Conservation (phyloP, 2,113 vertebrate genomes). For the Puntigrus tetrazona region DNA sequence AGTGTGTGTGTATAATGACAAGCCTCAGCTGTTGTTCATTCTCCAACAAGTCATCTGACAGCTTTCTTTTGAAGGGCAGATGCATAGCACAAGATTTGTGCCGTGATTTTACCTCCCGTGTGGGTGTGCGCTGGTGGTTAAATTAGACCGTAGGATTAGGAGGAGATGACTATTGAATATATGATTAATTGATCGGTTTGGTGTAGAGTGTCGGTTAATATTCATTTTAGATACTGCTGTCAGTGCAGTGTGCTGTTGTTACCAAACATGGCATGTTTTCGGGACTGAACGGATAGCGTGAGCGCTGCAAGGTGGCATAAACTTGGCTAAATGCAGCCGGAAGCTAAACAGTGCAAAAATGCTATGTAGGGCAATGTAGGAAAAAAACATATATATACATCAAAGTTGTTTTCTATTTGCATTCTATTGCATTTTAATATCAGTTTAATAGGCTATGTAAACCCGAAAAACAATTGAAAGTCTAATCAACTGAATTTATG, state of each 20-base stretch:
- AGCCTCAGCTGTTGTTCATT: constrained; percentile 51
- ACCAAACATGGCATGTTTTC: constrained; percentile 9
- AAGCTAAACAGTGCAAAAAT: neutral
- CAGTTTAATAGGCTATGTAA: too few species aligned
- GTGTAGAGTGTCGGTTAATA: neutral
- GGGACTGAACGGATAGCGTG: neutral
- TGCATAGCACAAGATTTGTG: neutral
- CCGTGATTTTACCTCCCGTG: neutral
- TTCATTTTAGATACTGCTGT: neutral
- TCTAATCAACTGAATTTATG: too few species aligned
- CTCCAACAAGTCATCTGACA: constrained; percentile 3
- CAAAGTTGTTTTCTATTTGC: neutral
- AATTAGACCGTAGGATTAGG: neutral
- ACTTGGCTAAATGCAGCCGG: neutral
- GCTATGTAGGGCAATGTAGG: neutral
- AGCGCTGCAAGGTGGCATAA: neutral
- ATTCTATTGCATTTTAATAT: neutral
- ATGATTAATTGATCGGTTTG: constrained; percentile 9
- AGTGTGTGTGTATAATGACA: constrained; percentile 4
- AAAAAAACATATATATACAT: too few species aligned
- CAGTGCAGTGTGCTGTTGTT: neutral
- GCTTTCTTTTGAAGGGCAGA: neutral
- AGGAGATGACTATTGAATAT: neutral
- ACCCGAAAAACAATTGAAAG: too few species aligned
- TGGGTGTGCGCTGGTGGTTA: neutral